A percentile compares a stretch with the other conserved stretches of the same genome.
Evolutionary conservation across 1,140 invertebrate genomes (phyloP).

Genomic region (Dendroctonus valens): DNA sequence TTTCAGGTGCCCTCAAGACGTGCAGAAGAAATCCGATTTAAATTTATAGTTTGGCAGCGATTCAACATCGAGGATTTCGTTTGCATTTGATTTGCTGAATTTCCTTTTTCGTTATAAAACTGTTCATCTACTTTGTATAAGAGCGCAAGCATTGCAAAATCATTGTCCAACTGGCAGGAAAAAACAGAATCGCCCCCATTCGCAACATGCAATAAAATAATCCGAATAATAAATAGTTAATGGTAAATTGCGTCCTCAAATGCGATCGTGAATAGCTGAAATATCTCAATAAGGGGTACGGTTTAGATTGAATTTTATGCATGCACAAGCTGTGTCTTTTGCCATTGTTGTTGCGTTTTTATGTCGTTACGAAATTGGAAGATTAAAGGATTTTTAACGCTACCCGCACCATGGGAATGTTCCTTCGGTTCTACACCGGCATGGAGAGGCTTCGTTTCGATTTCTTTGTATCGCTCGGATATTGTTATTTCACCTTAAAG

Average conservation of each 20-base stretch:
- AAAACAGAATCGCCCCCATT: no score
- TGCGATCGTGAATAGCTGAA: constrained; percentile 23
- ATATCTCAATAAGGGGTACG: constrained; percentile 26
- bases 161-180: no score
- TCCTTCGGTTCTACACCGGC: background rate
- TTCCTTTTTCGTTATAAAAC: no score
- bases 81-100: no score
- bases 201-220: no score
- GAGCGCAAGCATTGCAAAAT: no score
- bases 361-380: constrained; percentile 20
- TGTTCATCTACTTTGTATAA: no score
- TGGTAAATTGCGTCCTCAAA: constrained; percentile 10
- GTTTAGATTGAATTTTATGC: constrained; percentile 25
- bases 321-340: constrained; percentile 19
- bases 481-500: no score
- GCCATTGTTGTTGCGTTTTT: constrained; percentile 22
- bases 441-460: constrained; percentile 12
- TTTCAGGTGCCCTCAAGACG: no score
- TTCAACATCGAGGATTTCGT: no score
- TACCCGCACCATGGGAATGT: constrained; percentile 5
- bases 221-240: constrained; percentile 7
- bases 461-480: constrained; percentile 7
- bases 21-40: no score
- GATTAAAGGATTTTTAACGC: constrained; percentile 22
- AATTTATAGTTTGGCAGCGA: no score